phyloP scores from a whole-genome alignment of 2,888 invertebrate genomes.

The Galeopsomyia nigrocyanea region DNA sequence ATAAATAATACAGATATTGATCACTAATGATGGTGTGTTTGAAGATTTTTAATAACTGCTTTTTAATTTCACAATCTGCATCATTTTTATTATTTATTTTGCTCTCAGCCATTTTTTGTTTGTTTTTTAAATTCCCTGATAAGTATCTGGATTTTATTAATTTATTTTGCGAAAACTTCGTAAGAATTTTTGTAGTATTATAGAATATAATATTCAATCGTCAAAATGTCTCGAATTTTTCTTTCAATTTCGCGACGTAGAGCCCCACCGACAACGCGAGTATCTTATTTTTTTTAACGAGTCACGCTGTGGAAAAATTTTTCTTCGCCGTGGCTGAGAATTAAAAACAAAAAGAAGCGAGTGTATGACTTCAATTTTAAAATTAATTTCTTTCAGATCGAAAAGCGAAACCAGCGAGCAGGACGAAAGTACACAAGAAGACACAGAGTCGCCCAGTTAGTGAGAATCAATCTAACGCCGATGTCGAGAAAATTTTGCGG shows the following conservation, averaged over 20 bases:
- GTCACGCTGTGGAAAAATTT: constrained; percentile 1
- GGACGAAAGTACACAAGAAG: constrained; percentile 62
- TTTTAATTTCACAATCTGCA: constrained; percentile 2
- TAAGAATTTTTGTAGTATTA: too few species aligned
- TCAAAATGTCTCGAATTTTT: too few species aligned
- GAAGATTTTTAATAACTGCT: constrained; percentile 16
- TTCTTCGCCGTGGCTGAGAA: background rate
- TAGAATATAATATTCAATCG: too few species aligned
- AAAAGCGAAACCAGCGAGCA: constrained; percentile 66
- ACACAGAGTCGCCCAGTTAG: constrained; percentile 61
- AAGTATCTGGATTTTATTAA: too few species aligned
- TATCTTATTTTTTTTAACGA: too few species aligned
- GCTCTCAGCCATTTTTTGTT: background rate
- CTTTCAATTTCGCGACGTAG: too few species aligned
- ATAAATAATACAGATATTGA: constrained; percentile 35
- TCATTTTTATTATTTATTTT: constrained; percentile 2
- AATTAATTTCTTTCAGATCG: constrained; percentile 68
- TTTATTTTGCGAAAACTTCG: background rate
- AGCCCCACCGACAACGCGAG: too few species aligned
- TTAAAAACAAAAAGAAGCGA: constrained; percentile 32
- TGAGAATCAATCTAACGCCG: constrained; percentile 28
- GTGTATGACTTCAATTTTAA: constrained; percentile 55
- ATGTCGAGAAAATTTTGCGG: constrained; percentile 31
- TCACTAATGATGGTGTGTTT: constrained; percentile 13
- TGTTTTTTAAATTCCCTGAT: background rate